Percentiles rank a stretch among this genome's conserved stretches.
Conservation (phyloP, 1,140 invertebrate species). For the Drosophila mojavensis region DNA sequence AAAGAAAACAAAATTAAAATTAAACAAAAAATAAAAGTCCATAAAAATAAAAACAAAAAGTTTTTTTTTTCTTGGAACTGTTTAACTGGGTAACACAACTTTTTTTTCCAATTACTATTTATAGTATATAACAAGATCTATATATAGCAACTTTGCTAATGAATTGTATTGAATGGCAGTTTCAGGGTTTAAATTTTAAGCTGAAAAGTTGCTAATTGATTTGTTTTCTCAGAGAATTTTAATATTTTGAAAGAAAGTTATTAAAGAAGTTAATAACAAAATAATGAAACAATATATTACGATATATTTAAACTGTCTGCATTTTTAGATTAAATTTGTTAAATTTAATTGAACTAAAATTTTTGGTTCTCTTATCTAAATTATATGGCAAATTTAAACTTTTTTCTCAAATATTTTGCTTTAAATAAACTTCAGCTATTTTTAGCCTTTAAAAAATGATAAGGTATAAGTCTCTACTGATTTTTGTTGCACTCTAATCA, state of each 20-base stretch:
- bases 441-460: conserved; percentile 22
- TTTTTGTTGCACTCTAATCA: conserved; percentile 1
- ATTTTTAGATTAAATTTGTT: no score
- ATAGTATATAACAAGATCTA: no score
- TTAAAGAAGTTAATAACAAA: background rate
- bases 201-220: background rate
- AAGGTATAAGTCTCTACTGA: conserved; percentile 5
- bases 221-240: no score
- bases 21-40: conserved; percentile 3
- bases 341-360: no score
- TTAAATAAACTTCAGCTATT: conserved; percentile 18
- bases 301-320: no score
- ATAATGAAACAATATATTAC: background rate
- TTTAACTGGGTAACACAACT: conserved; percentile 6
- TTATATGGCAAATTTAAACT: no score
- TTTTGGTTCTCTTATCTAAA: no score
- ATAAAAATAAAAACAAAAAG: conserved; percentile 27
- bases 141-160: conserved; percentile 63
- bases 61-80: conserved; percentile 25
- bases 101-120: conserved; percentile 2
- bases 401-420: background rate
- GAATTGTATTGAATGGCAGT: conserved; percentile 19
- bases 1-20: conserved; percentile 36
- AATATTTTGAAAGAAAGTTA: no score
- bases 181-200: conserved; percentile 11